A percentile compares a stretch with the other conserved stretches of the same genome.
These are phyloP conservation scores for Pocillopora grandis DNA, from an alignment of 92 coral and sea anemone species.

Conservation along the genomic window DNA sequence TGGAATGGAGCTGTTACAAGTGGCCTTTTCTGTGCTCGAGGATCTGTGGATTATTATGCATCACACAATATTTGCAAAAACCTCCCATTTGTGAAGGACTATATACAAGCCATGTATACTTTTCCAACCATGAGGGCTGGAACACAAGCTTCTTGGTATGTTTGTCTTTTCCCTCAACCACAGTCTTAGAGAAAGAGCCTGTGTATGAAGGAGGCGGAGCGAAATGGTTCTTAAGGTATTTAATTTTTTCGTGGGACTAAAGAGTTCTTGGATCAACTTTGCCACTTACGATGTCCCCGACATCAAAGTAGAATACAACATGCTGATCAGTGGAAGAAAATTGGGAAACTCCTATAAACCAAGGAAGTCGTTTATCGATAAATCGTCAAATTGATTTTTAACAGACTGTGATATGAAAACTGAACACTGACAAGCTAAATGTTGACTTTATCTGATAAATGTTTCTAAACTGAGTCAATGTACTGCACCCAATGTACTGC, in stretches of 20 bases:
- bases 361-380: conserved; percentile 21
- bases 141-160: conserved; percentile 20
- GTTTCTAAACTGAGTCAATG: too few species aligned
- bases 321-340: conserved; percentile 44
- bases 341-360: conserved; percentile 38
- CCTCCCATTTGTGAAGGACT: conserved; percentile 36
- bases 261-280: conserved; percentile 34
- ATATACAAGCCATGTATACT: conserved; percentile 35
- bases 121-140: conserved; percentile 26
- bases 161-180: conserved; percentile 13
- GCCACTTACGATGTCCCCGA: conserved; percentile 45
- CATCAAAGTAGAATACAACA: conserved; percentile 27
- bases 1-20: conserved; percentile 29
- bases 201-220: conserved; percentile 18
- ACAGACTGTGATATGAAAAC: conserved; percentile 10
- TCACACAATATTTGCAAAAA: conserved; percentile 33
- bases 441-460: neutral
- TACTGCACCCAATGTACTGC: too few species aligned
- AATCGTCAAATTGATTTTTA: conserved; percentile 29
- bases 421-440: conserved; percentile 16
- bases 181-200: conserved; percentile 14
- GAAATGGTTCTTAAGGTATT: conserved; percentile 28
- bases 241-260: conserved; percentile 28
- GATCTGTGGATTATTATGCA: conserved; percentile 20
- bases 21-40: conserved; percentile 25